phyloP scores from a whole-genome alignment of 2,113 vertebrate genomes.

The Holacanthus passer region DNA sequence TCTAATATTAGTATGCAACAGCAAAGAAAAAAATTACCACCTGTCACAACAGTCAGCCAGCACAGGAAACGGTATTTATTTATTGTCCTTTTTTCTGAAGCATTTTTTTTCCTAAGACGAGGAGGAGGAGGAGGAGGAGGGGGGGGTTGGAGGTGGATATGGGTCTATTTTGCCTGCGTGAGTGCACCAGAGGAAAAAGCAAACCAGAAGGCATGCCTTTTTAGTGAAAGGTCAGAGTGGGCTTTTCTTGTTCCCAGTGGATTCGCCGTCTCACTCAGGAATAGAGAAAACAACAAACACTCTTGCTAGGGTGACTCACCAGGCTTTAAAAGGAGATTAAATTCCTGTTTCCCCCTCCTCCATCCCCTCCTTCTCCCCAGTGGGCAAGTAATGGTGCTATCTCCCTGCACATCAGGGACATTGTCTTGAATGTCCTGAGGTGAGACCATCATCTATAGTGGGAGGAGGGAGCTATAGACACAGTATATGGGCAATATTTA shows the following conservation, averaged over 20 bases:
- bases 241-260: slow-evolving; percentile 67
- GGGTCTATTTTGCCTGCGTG: slow-evolving; percentile 34
- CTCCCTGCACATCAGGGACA: slow-evolving; percentile 44
- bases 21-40: slow-evolving; percentile 44
- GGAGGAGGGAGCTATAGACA: slow-evolving; percentile 8
- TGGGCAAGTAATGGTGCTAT: slow-evolving; percentile 39
- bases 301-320: slow-evolving; percentile 59
- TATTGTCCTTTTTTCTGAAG: slow-evolving; percentile 12
- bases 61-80: slow-evolving; percentile 43
- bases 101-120: background rate
- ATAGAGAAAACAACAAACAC: slow-evolving; percentile 61
- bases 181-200: slow-evolving; percentile 31
- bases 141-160: background rate
- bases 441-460: slow-evolving; percentile 26
- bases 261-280: slow-evolving; percentile 54
- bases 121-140: background rate
- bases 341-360: slow-evolving; percentile 32
- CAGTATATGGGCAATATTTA: slow-evolving; percentile 14
- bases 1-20: slow-evolving; percentile 33
- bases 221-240: slow-evolving; percentile 71
- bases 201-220: slow-evolving; percentile 55
- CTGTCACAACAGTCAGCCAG: slow-evolving; percentile 54
- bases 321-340: slow-evolving; percentile 71
- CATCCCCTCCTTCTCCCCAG: background rate
- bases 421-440: slow-evolving; percentile 37